Conservation (phyloP, 2,113 vertebrate genomes). For the Haemorhous mexicanus region DNA sequence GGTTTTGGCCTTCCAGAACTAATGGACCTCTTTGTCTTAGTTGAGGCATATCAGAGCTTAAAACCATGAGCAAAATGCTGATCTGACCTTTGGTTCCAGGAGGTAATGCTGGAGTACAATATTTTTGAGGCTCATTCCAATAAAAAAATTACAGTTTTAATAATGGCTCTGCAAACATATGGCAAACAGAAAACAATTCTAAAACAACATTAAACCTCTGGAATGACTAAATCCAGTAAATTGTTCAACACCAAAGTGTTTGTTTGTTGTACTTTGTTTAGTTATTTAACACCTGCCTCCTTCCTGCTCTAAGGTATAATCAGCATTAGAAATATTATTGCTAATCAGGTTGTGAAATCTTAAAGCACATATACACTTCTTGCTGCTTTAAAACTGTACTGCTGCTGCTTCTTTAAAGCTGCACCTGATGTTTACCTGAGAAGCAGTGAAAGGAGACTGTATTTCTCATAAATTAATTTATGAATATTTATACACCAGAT, state of each 20-base stretch:
- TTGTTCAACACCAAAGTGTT: neutral
- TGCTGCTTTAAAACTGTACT: neutral
- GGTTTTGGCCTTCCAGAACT: slow-evolving; percentile 49
- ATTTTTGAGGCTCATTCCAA: slow-evolving; percentile 42
- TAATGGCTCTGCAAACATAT: slow-evolving; percentile 39
- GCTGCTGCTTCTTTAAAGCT: slow-evolving; percentile 10
- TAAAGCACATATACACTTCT: neutral
- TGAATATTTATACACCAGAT: slow-evolving; percentile 36
- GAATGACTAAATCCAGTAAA: neutral
- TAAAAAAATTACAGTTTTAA: slow-evolving; percentile 60
- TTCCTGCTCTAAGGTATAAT: slow-evolving; percentile 26
- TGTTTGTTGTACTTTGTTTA: slow-evolving; percentile 36
- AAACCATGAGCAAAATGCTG: slow-evolving; percentile 39
- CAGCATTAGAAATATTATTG: slow-evolving; percentile 10
- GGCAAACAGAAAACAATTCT: slow-evolving; percentile 36
- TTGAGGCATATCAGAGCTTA: neutral
- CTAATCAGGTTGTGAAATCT: neutral
- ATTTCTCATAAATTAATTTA: neutral
- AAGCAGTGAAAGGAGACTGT: neutral
- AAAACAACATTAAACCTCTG: slow-evolving; percentile 43
- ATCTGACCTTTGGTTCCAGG: slow-evolving; percentile 22
- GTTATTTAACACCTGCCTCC: slow-evolving; percentile 53
- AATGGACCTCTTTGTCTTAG: slow-evolving; percentile 43
- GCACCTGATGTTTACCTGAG: neutral
- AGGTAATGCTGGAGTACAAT: neutral